Base-by-base conservation (phyloP, 2,113 vertebrate species). In the Toxostoma redivivum region DNA sequence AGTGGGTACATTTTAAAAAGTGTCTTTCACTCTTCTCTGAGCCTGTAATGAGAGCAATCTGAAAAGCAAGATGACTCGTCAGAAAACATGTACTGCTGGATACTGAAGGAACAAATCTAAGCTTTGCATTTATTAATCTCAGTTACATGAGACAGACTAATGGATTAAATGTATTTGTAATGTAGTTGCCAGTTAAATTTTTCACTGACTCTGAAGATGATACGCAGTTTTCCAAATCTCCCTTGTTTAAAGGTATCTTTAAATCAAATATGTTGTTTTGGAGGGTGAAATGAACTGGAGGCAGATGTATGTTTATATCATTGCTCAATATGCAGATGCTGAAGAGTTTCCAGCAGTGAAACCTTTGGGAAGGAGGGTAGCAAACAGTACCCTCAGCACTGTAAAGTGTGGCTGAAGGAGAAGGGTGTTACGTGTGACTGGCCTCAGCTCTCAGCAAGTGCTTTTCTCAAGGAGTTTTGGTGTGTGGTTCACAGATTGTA, bases 81-180 rank as follows among this genome's bases (percentile, higher is more conserved):
- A 93, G 88, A 76, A 90, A 89, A 69, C 67, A 33, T 2, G 23
- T 23, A 28, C 64, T 67, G 70, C 30, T 89, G 21, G 44, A 58
- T 86, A 21, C 48, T 38, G 77, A 37, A 69, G 89, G 84, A 94
- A 74, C 78, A 93, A 89, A 89, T 67, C 83, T 71, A 74, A 96
- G 33, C 45, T 51, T 66, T 88, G 85, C 42, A 60, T 93, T 96
- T 91, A 50, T 92, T 91, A 95, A 92, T 86, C 83, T 69, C 51
- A 35, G 54, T 64, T 86, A 60, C 65, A 38, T 28, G 71, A 73
- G 65, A 23, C 7, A 77, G 42, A 44, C 71, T 93, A 56, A 74
- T 86, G 83, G 82, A 86, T 86, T 93, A 95, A 95, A 92, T 93
- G 86, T 57, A 81, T 92, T 95, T 88, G 71, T 86, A 89, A 58